Conservation (phyloP, 2,888 invertebrate species). For the Chironomus tentans region DNA sequence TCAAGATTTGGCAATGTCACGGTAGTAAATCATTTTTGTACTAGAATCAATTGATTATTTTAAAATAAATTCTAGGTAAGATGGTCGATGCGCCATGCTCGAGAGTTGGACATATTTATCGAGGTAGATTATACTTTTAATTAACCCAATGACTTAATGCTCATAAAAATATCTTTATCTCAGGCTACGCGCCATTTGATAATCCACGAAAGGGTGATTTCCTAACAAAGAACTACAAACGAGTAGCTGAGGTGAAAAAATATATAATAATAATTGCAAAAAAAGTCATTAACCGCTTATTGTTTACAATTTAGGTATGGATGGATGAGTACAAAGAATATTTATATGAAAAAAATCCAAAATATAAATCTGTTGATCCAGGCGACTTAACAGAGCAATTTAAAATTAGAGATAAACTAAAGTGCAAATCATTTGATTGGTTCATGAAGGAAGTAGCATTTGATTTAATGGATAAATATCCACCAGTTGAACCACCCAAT, state of each 20-base stretch:
- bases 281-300: too few relatives aligned
- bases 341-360: constrained; percentile 51
- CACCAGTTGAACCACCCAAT: constrained; percentile 72
- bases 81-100: constrained; percentile 91
- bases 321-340: constrained; percentile 65
- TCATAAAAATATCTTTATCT: too few relatives aligned
- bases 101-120: constrained; percentile 82
- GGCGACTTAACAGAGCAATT: constrained; percentile 16
- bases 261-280: too few relatives aligned
- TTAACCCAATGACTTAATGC: too few relatives aligned
- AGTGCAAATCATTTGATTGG: constrained; percentile 62
- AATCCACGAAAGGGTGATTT: constrained; percentile 61
- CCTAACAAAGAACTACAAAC: constrained; percentile 46
- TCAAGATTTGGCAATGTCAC: constrained; percentile 97
- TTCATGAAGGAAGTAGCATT: constrained; percentile 53
- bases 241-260: constrained; percentile 49
- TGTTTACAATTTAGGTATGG: constrained; percentile 43
- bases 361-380: constrained; percentile 49
- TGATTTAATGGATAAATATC: constrained; percentile 58
- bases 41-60: too few relatives aligned
- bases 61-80: too few relatives aligned
- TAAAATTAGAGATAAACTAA: background rate
- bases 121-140: constrained; percentile 34
- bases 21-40: too few relatives aligned
- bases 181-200: constrained; percentile 66